Percentiles rank a stretch among this genome's conserved stretches.
These are phyloP conservation scores for Yponomeuta cagnagella DNA, from an alignment of 2,888 invertebrate species.

Conservation along the genomic window DNA sequence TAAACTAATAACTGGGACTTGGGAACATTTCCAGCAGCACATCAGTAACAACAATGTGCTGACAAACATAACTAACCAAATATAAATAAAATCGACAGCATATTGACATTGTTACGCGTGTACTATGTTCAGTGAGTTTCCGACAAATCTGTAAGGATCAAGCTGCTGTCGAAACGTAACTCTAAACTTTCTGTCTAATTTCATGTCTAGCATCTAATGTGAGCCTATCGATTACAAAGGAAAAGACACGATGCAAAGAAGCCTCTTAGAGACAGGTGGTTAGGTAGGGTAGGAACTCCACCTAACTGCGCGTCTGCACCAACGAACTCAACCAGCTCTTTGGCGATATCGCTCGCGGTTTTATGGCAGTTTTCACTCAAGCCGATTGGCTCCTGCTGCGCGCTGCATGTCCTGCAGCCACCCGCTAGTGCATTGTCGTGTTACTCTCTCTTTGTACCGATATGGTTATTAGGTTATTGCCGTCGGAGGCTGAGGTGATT, in stretches of 20 bases:
- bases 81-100: no score
- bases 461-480: constrained; percentile 14
- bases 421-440: constrained; percentile 57
- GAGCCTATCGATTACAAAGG: no score
- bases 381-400: constrained; percentile 17
- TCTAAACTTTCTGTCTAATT: no score
- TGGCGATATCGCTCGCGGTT: constrained; percentile 46
- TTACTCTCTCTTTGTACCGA: constrained; percentile 24
- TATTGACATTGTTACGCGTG: no score
- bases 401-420: constrained; percentile 13
- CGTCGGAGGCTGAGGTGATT: constrained; percentile 9
- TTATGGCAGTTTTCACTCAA: constrained; percentile 70
- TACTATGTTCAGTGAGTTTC: no score
- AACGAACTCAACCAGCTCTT: constrained; percentile 21
- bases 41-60: no score
- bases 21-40: no score
- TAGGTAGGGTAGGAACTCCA: not conserved
- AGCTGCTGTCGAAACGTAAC: no score
- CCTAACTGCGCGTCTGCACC: constrained; percentile 27
- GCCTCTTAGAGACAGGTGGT: constrained; percentile 7
- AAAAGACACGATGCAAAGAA: constrained; percentile 21
- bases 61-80: no score
- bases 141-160: no score
- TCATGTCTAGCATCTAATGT: no score
- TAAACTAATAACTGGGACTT: no score